A percentile compares a stretch with the other conserved stretches of the same genome.
Evolutionary conservation across 2,113 vertebrate species (phyloP).

Genomic region (Edolisoma coerulescens): DNA sequence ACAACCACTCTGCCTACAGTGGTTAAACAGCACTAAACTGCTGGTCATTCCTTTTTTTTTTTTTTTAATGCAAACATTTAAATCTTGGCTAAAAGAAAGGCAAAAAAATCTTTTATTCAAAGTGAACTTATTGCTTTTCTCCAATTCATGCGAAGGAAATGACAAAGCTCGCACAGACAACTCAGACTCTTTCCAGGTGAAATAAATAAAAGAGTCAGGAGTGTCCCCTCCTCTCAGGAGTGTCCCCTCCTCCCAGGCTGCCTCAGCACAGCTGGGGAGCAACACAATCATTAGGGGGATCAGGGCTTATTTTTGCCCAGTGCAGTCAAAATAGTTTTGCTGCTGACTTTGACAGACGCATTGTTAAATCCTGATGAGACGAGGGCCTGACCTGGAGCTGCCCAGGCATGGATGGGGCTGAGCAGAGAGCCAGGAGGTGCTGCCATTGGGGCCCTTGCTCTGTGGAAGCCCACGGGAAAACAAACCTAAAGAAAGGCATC

Average conservation of each 20-base stretch:
- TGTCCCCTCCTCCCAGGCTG: neutral
- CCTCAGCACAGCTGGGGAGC: neutral
- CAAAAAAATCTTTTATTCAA: neutral
- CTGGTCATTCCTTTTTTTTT: neutral
- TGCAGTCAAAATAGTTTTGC: neutral
- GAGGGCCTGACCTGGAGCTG: neutral
- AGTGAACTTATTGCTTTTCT: neutral
- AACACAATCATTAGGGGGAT: neutral
- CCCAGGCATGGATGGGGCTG: neutral
- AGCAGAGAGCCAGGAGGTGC: neutral
- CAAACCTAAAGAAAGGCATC: neutral
- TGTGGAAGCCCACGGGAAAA: neutral
- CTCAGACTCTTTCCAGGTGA: neutral
- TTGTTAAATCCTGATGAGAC: neutral
- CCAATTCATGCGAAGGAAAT: neutral
- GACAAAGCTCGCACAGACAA: neutral
- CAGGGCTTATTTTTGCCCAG: neutral
- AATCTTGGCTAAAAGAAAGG: neutral
- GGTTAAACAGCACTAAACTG: neutral
- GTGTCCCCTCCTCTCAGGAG: neutral
- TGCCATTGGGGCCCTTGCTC: rapidly evolving
- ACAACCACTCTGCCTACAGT: neutral
- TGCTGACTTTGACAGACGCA: neutral
- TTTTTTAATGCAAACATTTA: neutral
- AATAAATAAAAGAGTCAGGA: neutral